Conservation (phyloP, 2,113 vertebrate species). For the Cairina moschata region DNA sequence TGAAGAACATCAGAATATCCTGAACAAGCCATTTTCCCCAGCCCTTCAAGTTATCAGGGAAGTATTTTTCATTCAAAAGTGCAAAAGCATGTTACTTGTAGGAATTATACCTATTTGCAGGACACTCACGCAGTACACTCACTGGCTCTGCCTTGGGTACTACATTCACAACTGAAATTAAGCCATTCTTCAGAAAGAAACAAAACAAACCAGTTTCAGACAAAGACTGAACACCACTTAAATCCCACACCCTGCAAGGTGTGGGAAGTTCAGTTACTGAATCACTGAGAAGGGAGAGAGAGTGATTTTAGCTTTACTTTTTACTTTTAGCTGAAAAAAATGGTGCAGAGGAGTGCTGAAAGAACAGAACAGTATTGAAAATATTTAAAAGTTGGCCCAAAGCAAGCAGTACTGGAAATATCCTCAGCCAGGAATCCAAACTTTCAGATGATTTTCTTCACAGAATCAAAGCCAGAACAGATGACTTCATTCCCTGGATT, state of each 20-base stretch:
- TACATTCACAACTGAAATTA: not conserved
- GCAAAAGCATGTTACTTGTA: not conserved
- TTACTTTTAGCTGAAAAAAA: not conserved
- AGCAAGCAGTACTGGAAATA: not conserved
- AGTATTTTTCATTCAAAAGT: not conserved
- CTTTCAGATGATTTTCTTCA: not conserved
- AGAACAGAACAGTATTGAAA: not conserved
- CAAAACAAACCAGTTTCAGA: not conserved
- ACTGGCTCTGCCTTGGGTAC: not conserved
- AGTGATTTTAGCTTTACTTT: not conserved
- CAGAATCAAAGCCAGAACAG: not conserved
- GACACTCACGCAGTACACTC: not conserved
- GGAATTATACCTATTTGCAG: not conserved
- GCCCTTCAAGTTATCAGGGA: not conserved
- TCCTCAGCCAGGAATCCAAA: not conserved
- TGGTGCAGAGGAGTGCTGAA: not conserved
- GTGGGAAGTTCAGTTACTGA: not conserved
- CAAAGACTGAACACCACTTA: not conserved
- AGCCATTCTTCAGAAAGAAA: not conserved
- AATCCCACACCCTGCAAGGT: not conserved
- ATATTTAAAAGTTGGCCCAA: not conserved
- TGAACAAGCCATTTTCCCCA: not conserved
- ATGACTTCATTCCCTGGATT: conserved; percentile 1
- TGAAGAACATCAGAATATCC: conserved; percentile 66
- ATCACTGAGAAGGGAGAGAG: not conserved